A percentile compares a stretch with the other conserved stretches of the same genome.
Conservation (phyloP, 2,888 invertebrate species). For the Blera fallax region DNA sequence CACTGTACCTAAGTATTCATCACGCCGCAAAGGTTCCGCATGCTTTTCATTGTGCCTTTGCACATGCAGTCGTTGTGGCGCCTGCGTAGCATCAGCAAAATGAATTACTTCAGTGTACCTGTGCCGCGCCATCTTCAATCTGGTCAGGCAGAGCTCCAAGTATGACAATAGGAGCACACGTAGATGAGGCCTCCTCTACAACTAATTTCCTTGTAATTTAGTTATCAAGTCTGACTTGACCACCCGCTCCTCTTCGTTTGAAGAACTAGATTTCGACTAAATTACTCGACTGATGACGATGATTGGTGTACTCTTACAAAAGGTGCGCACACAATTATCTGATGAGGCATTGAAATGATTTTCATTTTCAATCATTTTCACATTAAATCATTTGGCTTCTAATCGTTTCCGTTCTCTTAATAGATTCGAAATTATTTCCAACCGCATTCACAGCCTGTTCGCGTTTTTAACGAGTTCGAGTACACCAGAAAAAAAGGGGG, state of each 20-base stretch:
- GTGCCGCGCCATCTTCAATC: neutral
- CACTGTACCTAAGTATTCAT: slow-evolving; percentile 11
- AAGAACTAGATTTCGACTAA: slow-evolving; percentile 38
- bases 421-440: slow-evolving; percentile 45
- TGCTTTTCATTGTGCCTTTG: slow-evolving; percentile 2
- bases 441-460: slow-evolving; percentile 1
- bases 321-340: slow-evolving; percentile 15
- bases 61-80: slow-evolving; percentile 47
- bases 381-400: slow-evolving; percentile 50
- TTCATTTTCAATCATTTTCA: slow-evolving; percentile 1
- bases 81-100: slow-evolving; percentile 60
- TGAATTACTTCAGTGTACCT: slow-evolving; percentile 12
- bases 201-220: slow-evolving; percentile 46
- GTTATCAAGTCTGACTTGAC: slow-evolving; percentile 1
- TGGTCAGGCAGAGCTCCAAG: neutral
- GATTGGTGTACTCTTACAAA: neutral
- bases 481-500: neutral
- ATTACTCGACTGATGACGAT: neutral
- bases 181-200: neutral
- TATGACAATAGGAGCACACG: slow-evolving; percentile 1
- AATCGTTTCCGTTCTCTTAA: slow-evolving; percentile 59
- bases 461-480: neutral
- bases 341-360: neutral
- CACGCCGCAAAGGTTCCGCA: slow-evolving; percentile 17
- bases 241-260: slow-evolving; percentile 5